phyloP scores from a whole-genome alignment of 35 echinoderm and acorn worm genomes.

The Anneissia japonica region DNA sequence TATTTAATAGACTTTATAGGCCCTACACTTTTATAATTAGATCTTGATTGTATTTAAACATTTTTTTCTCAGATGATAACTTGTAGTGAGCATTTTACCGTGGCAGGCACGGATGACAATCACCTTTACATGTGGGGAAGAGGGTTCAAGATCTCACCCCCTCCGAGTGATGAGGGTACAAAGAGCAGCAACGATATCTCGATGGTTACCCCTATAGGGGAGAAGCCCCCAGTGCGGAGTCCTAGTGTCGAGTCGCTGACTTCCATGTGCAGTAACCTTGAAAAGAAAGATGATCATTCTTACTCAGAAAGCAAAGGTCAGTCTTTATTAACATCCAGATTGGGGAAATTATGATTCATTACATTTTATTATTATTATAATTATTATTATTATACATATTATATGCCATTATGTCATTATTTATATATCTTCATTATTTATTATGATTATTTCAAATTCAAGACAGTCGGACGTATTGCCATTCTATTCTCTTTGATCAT shows the following conservation, averaged over 20 bases:
- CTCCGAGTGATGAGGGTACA: constrained; percentile 65
- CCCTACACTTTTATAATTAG: no score
- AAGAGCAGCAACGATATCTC: constrained; percentile 57
- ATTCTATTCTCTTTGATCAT: no score
- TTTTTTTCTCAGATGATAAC: constrained; percentile 52
- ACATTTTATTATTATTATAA: no score
- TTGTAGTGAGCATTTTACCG: constrained; percentile 83
- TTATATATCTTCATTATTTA: no score
- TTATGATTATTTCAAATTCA: no score
- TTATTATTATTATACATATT: no score
- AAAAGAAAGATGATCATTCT: background rate
- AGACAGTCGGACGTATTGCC: no score
- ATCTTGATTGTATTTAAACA: no score
- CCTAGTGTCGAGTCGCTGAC: background rate
- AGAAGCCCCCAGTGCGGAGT: background rate
- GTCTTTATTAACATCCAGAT: background rate
- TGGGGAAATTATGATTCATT: no score
- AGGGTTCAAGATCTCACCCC: constrained; percentile 32
- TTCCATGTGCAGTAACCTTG: background rate
- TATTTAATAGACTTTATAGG: no score
- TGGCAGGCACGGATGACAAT: constrained; percentile 73
- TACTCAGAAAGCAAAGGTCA: background rate
- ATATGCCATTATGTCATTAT: no score
- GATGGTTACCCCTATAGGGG: background rate
- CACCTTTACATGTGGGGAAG: constrained; percentile 82